Base-by-base conservation (phyloP, 2,797 vertebrate genomes). In the Leuciscus waleckii region DNA sequence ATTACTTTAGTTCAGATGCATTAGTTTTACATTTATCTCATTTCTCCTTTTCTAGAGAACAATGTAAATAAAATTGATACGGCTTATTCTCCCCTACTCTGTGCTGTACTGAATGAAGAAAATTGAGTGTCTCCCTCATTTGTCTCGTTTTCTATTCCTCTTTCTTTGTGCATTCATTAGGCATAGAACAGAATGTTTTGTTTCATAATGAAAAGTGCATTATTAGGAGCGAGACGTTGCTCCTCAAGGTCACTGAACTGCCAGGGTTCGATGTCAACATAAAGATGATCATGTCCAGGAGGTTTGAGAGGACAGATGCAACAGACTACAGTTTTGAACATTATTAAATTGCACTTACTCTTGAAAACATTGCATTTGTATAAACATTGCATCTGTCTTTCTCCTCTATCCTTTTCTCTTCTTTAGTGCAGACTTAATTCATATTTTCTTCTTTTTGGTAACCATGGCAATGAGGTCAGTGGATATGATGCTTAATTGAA, bases 401-500 rank as follows among this genome's bases (percentile, higher is more conserved):
- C 80, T 86, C 49, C 41, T 82, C 88, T 95, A 91, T 89, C 84
- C 92, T 90, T 90, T 93, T 91, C 91, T 91, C 87, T 91, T 91
- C 89, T 81, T 87, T 90, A 93, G 92, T 92, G 87, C 95, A 95
- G 96, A 94, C 96, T 97, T 99, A 97, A 98, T 99, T 98, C 98
- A 98, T 98, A 98, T 98, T 99, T 98, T 97, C 96, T 93, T 93
- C 96, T 98, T 95, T 98, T 97, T 96, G 92, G 98, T 99, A 98
- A 98, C 98, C 98, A 99, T 99, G 97, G 97, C 96, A 97, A 99
- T 99, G 96, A 97, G 97, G 98, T 98, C 98, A 98, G 97, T 96
- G 97, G 97, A 98, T 98, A 98, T 98, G 97, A 98, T 98, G 98
- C 97, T 98, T 99, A 99, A 99, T 98, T 99, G 98, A 99, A 99